Evolutionary conservation across 1,140 invertebrate species (phyloP).

Genomic region (Drosophila virilis): DNA sequence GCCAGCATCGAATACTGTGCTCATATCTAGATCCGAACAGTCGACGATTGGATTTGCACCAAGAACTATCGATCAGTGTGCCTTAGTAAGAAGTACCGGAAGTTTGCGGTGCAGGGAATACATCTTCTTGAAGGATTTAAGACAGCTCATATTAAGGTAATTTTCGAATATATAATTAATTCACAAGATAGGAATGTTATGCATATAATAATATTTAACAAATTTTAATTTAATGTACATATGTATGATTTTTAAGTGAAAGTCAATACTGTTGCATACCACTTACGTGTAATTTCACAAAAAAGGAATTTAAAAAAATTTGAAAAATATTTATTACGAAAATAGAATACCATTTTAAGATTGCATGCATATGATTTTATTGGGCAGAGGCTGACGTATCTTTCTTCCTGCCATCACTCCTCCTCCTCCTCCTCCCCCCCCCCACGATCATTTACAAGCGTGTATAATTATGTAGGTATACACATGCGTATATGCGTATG

Average conservation of each 20-base stretch:
- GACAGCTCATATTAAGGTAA: background rate
- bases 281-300: background rate
- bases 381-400: background rate
- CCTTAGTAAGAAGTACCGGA: background rate
- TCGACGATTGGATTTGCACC: slow-evolving; percentile 3
- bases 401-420: background rate
- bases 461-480: background rate
- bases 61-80: background rate
- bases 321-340: slow-evolving; percentile 18
- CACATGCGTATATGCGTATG: slow-evolving; percentile 5
- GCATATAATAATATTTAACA: no score
- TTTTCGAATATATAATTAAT: background rate
- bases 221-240: background rate
- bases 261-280: background rate
- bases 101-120: background rate
- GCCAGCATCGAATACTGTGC: background rate
- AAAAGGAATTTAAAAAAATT: background rate
- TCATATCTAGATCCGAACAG: slow-evolving; percentile 7
- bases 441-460: slow-evolving; percentile 1
- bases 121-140: background rate
- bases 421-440: background rate
- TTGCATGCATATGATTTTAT: slow-evolving; percentile 16
- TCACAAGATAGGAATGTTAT: no score
- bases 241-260: background rate
- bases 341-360: slow-evolving; percentile 37